A percentile compares a stretch with the other conserved stretches of the same genome.
Conservation (phyloP, 1,140 invertebrate species). For the Conus ventricosus region DNA sequence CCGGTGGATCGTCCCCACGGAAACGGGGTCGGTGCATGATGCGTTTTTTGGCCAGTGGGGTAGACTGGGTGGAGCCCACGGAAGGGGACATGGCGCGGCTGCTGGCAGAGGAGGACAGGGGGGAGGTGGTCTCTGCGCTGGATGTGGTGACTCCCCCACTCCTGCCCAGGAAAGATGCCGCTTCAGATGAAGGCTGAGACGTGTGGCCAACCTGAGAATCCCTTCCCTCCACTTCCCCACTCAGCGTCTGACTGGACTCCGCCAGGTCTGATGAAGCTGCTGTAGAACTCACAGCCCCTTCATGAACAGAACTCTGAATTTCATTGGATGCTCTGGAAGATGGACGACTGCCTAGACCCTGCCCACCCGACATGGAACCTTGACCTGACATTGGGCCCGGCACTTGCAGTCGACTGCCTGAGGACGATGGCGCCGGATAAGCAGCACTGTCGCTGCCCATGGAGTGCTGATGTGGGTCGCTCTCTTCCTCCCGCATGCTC, state of each 20-base stretch:
- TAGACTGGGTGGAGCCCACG: constrained; percentile 24
- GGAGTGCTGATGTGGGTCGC: constrained; percentile 17
- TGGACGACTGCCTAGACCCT: constrained; percentile 6
- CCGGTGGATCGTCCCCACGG: constrained; percentile 32
- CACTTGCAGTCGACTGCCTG: background rate
- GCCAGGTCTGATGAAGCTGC: constrained; percentile 21
- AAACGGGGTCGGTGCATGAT: constrained; percentile 37
- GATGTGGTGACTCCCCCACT: background rate
- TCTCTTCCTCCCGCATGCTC: constrained; percentile 30
- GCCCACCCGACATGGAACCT: background rate
- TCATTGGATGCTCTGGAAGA: constrained; percentile 18
- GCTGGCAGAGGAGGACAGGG: constrained; percentile 15
- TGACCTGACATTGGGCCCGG: background rate
- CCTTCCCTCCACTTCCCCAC: background rate
- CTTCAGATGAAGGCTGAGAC: background rate
- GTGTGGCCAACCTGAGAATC: constrained; percentile 1
- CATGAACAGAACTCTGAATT: constrained; percentile 17
- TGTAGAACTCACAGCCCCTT: constrained; percentile 30
- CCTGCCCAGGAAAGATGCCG: background rate
- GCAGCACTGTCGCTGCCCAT: background rate
- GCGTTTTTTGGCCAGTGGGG: constrained; percentile 31
- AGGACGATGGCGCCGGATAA: background rate
- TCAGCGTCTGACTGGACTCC: background rate
- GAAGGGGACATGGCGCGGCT: constrained; percentile 27
- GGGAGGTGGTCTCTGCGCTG: background rate